Conservation (phyloP, 2,797 vertebrate species). For the Ciconia nigra region DNA sequence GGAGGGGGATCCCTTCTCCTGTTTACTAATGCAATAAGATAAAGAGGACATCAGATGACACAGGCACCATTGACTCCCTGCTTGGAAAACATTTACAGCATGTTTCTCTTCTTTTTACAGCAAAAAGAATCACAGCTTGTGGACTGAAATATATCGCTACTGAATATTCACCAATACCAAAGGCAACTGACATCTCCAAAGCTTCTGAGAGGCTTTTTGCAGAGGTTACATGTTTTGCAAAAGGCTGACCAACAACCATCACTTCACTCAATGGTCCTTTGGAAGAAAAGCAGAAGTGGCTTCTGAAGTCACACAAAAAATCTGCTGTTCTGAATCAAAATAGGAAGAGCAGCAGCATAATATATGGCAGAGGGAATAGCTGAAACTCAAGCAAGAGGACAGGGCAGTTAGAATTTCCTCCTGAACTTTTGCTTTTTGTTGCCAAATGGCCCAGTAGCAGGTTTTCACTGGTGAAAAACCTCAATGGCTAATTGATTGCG, state of each 20-base stretch:
- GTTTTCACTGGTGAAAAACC: background rate
- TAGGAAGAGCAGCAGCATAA: background rate
- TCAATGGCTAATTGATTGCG: background rate
- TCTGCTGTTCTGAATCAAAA: background rate
- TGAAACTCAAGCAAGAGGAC: background rate
- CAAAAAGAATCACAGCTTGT: background rate
- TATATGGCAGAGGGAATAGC: background rate
- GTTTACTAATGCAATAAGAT: background rate
- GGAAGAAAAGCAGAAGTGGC: background rate
- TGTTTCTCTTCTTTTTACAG: background rate
- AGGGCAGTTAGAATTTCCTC: background rate
- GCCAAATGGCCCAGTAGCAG: background rate
- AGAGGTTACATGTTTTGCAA: background rate
- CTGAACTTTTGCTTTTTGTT: background rate
- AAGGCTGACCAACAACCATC: background rate
- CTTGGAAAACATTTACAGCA: constrained; percentile 42
- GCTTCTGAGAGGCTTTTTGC: background rate
- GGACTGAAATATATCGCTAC: background rate
- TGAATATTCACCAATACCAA: background rate
- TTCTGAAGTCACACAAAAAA: background rate
- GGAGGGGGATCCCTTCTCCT: background rate
- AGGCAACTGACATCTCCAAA: background rate
- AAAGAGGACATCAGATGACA: background rate
- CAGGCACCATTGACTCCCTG: background rate
- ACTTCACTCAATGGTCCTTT: background rate